phyloP scores from a whole-genome alignment of 2,113 vertebrate species.

The Albula glossodonta region DNA sequence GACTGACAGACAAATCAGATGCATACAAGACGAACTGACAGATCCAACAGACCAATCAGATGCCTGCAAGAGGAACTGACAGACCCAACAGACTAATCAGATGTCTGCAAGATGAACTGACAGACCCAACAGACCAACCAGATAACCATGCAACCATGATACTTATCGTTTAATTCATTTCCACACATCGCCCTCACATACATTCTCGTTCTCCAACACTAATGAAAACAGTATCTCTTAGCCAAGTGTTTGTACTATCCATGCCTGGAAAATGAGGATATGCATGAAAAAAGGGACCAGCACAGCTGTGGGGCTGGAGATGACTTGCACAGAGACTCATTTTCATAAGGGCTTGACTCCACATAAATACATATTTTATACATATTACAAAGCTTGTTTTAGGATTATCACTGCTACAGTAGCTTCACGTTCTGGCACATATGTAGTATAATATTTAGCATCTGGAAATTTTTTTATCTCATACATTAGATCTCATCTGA shows the following conservation, averaged over 20 bases:
- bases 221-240: too few relatives aligned
- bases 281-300: too few relatives aligned
- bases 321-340: neutral
- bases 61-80: slow-evolving; percentile 72
- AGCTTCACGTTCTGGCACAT: neutral
- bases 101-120: neutral
- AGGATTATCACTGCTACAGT: neutral
- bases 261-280: too few relatives aligned
- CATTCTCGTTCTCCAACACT: too few relatives aligned
- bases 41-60: slow-evolving; percentile 37
- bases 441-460: neutral
- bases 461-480: neutral
- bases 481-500: neutral
- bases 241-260: too few relatives aligned
- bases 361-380: neutral
- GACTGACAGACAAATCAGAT: slow-evolving; percentile 70
- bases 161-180: too few relatives aligned
- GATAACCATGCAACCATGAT: slow-evolving; percentile 37
- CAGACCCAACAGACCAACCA: too few relatives aligned
- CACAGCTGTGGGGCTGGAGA: neutral
- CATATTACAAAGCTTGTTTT: neutral
- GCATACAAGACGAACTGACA: neutral
- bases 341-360: neutral
- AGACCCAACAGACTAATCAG: slow-evolving; percentile 65
- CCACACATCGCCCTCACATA: too few relatives aligned